Evolutionary conservation across 2,888 invertebrate species (phyloP).

Genomic region (Scaptomyza reducta): DNA sequence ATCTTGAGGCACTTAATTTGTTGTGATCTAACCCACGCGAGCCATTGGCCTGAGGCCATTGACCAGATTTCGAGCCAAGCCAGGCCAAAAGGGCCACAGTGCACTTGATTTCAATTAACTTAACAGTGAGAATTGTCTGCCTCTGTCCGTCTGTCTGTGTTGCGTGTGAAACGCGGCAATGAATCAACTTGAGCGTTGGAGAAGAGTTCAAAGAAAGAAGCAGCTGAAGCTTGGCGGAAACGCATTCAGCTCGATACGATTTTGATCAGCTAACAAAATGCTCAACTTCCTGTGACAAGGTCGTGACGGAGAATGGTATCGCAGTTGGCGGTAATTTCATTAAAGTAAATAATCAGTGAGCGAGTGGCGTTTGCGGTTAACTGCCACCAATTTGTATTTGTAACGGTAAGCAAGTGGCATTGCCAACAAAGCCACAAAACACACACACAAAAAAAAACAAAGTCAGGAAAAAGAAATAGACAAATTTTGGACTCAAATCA

Average conservation of each 20-base stretch:
- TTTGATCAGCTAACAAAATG: slow-evolving; percentile 68
- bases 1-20: slow-evolving; percentile 71
- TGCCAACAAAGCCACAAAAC: not conserved
- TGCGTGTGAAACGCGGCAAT: slow-evolving; percentile 45
- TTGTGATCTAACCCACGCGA: slow-evolving; percentile 75
- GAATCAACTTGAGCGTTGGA: slow-evolving; percentile 4
- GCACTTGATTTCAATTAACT: slow-evolving; percentile 73
- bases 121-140: slow-evolving; percentile 14
- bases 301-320: slow-evolving; percentile 31
- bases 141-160: not conserved
- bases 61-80: slow-evolving; percentile 51
- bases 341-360: slow-evolving; percentile 69
- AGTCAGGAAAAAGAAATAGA: not conserved
- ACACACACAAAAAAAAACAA: not conserved
- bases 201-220: not conserved
- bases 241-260: slow-evolving; percentile 56
- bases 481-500: not conserved
- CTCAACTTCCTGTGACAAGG: slow-evolving; percentile 73
- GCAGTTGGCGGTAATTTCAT: slow-evolving; percentile 61
- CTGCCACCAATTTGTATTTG: slow-evolving; percentile 61
- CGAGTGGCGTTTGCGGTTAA: slow-evolving; percentile 56
- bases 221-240: slow-evolving; percentile 48
- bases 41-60: slow-evolving; percentile 63
- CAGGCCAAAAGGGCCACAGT: slow-evolving; percentile 47
- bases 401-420: slow-evolving; percentile 59